These are phyloP conservation scores for Mimachlamys varia DNA, from an alignment of 2,888 invertebrate genomes.

Conservation along the genomic window DNA sequence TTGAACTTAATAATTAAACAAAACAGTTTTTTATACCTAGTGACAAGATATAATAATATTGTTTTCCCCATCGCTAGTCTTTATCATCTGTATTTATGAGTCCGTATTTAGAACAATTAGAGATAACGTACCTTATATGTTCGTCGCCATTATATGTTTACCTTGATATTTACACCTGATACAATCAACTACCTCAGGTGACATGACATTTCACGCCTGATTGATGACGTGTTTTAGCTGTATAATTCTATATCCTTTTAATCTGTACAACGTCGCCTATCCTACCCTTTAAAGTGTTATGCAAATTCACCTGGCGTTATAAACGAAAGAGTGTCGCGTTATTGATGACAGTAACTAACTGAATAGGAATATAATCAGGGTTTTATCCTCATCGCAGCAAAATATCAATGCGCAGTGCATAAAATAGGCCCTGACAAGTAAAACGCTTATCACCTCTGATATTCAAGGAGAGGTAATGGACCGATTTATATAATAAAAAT, in stretches of 20 bases:
- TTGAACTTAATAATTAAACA: background rate
- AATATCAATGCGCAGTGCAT: background rate
- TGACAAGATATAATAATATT: background rate
- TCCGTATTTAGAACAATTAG: background rate
- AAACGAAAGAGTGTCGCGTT: background rate
- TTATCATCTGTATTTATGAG: background rate
- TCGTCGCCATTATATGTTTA: background rate
- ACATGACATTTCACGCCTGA: background rate
- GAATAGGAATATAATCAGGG: background rate
- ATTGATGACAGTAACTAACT: background rate
- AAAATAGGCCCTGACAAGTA: constrained; percentile 8
- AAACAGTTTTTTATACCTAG: background rate
- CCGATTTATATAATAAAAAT: background rate
- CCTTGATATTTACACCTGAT: background rate
- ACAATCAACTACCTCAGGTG: constrained; percentile 12
- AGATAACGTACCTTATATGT: background rate
- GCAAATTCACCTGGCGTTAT: background rate
- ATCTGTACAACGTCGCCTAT: background rate
- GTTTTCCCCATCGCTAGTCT: background rate
- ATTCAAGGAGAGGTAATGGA: background rate
- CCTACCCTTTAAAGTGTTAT: background rate
- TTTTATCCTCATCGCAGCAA: background rate
- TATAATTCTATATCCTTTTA: background rate
- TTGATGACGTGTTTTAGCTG: background rate
- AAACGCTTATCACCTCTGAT: background rate